Conservation (phyloP, 1,140 invertebrate genomes). For the Apis dorsata region DNA sequence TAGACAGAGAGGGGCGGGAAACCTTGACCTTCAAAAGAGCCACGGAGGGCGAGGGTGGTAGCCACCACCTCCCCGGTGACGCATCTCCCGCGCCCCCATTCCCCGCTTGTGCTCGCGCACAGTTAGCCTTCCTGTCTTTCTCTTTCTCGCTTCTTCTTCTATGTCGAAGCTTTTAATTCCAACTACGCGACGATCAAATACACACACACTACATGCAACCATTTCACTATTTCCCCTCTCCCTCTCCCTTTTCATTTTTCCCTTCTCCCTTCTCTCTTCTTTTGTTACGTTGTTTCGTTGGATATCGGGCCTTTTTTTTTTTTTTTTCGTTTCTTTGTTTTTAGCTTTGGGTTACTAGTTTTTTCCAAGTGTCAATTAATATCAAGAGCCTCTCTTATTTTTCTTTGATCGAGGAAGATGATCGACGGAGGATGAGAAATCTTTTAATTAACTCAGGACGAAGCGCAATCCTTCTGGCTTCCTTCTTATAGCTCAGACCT, state of each 20-base stretch:
- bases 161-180: slow-evolving; percentile 37
- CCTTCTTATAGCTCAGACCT: background rate
- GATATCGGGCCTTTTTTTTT: background rate
- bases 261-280: background rate
- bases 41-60: slow-evolving; percentile 64
- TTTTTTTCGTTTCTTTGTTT: slow-evolving; percentile 5
- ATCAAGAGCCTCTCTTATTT: background rate
- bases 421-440: background rate
- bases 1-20: slow-evolving; percentile 66
- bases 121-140: slow-evolving; percentile 40
- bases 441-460: background rate
- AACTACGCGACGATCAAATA: background rate
- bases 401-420: background rate
- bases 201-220: background rate
- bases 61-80: slow-evolving; percentile 60
- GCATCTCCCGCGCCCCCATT: slow-evolving; percentile 44
- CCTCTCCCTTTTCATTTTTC: background rate
- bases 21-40: slow-evolving; percentile 77
- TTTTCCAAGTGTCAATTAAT: background rate
- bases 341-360: background rate
- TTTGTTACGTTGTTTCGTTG: background rate
- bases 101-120: slow-evolving; percentile 24
- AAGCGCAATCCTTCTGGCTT: background rate
- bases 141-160: slow-evolving; percentile 1
- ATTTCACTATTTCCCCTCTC: background rate